Base-by-base conservation (phyloP, 2,888 invertebrate genomes). In the Yponomeuta sedellus region DNA sequence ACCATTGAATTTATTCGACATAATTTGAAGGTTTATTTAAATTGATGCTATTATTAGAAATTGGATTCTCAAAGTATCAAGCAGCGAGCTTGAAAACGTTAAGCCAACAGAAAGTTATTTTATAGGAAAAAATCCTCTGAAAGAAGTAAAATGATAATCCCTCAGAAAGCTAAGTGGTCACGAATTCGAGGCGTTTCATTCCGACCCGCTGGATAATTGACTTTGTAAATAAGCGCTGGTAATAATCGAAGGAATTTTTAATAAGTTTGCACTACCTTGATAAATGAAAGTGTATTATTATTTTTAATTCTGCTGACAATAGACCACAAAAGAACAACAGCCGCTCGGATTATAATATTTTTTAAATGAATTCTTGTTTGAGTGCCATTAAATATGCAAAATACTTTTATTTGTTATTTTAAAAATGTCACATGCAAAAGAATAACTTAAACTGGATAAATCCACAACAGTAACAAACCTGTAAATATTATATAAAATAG, bases 91-190 rank as follows among this genome's bases (percentile, higher is more conserved):
- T 16, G 44, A 52, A 44, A 52, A 52, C 44, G 44, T 16, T 52
- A 12, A 52, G 44, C 1, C 16, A 52, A 52, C 44, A 16, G 16
- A 52, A 52, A 12, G 44, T 52, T 16, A 52, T 5, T 52, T 52
- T 52, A 52, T 12, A 52, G 44, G 44, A 12, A 16, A 52, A 52
- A 52, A 52, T 16, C 44, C 44, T 52, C 16, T 52, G 16, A 52
- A 52, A 52, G 44, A 52, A 52, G 44, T 52, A 52, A 52, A 52
- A 52, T 52, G 44, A 52, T 52, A 52, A 52, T 52, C 44, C 44
- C 16, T 52, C 12, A 52, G 44, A 52, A 52, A 16, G 44, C 44
- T 52, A 52, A 52, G 16, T 52, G 12, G 44, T 52, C 44, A 52
- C 44, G 44, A 52, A 52, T 52, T 52, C 44, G 44, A 16, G 44